Evolutionary conservation across 1,140 invertebrate species (phyloP), one percentile per base, ranked within the genome.

Genomic region (Psilanteris sp.): DNA sequence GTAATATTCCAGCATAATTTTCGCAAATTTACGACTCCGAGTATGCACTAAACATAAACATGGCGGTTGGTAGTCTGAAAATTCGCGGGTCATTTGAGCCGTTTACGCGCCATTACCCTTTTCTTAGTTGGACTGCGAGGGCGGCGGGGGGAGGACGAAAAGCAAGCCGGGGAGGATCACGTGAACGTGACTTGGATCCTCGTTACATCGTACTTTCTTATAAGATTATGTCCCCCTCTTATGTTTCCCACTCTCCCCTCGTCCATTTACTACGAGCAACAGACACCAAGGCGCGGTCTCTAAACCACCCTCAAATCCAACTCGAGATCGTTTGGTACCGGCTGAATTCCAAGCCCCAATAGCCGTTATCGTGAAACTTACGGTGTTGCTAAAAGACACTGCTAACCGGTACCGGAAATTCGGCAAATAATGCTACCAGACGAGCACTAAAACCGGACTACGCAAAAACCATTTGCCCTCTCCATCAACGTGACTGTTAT

Each of bases 51-150:
- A 88, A 86, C 83, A 86, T 85, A 86, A 86, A 86, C 83, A 85
- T 77, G 74, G 66, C 57, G 71, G 62, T 75, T 29, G 67, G 67
- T 72, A 72, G 71, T 75, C 68, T 72, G 61, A 79, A 84, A 85
- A 86, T 87, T 88, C 83, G 83, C 85, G 84, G 85, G 82, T 88
- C 86, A 86, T 88, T 88, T 88, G 86, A 88, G 84, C 81, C 78
- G 82, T 86, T 88, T 85, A 85, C 86, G 81, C 83, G 59, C 85
- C 87, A 88, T 88, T 88, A 88, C 84, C 83, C 81, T 83, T 79
- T 87, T 83, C 84, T 85, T 81, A 81, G 59, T 76, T 36, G 32
- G 36, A 59, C 31, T 10, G 39, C 13, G 4, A 20, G 41, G 16
- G n/a, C 14, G 57, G 15, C 3, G 10, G 31, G 11, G 15, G 20